Base-by-base conservation (phyloP, 1,140 invertebrate species). In the Papilio xuthus region DNA sequence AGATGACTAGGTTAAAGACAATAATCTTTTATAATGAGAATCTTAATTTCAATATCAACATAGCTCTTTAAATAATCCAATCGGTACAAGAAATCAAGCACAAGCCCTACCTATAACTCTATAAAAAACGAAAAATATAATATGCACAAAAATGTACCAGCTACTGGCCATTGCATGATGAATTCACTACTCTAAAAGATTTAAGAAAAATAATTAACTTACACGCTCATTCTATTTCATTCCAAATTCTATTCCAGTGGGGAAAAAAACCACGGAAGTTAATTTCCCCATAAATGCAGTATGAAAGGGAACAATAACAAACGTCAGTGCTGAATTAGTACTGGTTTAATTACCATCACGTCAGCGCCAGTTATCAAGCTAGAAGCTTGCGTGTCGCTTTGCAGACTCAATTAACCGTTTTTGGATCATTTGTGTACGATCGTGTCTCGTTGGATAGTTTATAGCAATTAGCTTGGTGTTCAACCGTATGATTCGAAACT, bases 381-480 rank as follows among this genome's bases (percentile, higher is more conserved):
- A 15, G 23, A 20, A 23, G 23, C 23, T 67, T 10, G 60, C 60
- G 60, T 67, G 60, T 67, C 60, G 60, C 60, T 67, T 32, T 15
- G 23, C 60, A 67, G 60, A 67, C 60, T 67, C 60, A 67, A 67
- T 67, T 67, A 67, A 32, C 60, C 60, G 60, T 28, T 67, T 67
- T 67, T 67, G 60, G 60, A 67, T 67, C 60, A 67, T 67, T 67
- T 67, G 60, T 67, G 60, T 28, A 15, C 60, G 60, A 28, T 67
- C 60, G 26, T 67, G 60, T 67, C 60, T 67, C 60, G 60, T 28
- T 67, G 60, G 60, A 67, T 67, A 32, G 60, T 67, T 67, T 18
- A 67, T 67, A 67, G 60, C 60, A 67, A 67, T 67, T 67, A 67
- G 60, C 26, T 67, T 28, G 60, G 60, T 28, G 60, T 67, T 67